Conservation (phyloP, 1,140 invertebrate species). For the Panulirus ornatus region DNA sequence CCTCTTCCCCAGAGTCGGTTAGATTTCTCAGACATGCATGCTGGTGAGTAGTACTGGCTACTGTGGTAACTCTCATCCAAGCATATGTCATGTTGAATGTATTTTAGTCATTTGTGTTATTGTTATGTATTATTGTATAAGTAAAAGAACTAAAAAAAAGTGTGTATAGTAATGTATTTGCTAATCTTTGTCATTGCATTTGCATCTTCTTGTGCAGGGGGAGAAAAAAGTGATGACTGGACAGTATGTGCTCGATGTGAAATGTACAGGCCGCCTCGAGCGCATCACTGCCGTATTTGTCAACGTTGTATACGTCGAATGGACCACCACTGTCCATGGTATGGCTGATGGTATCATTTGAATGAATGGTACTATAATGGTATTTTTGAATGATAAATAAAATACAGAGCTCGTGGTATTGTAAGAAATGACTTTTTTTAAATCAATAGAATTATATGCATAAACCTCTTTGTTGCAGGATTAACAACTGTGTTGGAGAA, state of each 20-base stretch:
- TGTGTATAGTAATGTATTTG: too few species aligned
- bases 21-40: conserved; percentile 92
- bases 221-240: conserved; percentile 84
- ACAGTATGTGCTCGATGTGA: conserved; percentile 91
- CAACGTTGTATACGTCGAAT: conserved; percentile 91
- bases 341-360: not conserved
- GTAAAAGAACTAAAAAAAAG: too few species aligned
- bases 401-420: too few species aligned
- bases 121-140: too few species aligned
- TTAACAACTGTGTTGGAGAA: conserved; percentile 96
- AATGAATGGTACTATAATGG: conserved; percentile 1
- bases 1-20: conserved; percentile 88
- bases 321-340: conserved; percentile 93
- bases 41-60: conserved; percentile 78
- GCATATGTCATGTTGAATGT: not conserved
- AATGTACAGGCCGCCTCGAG: conserved; percentile 89
- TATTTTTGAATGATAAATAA: not conserved
- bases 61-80: not conserved
- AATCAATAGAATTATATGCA: too few species aligned
- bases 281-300: conserved; percentile 94
- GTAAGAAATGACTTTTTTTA: too few species aligned
- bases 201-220: conserved; percentile 29
- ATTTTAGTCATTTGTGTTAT: not conserved
- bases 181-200: not conserved
- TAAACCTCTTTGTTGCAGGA: conserved; percentile 82